Evolutionary conservation across 2,113 vertebrate genomes (phyloP), one percentile per base, ranked within the genome.

Genomic region (Numida meleagris): DNA sequence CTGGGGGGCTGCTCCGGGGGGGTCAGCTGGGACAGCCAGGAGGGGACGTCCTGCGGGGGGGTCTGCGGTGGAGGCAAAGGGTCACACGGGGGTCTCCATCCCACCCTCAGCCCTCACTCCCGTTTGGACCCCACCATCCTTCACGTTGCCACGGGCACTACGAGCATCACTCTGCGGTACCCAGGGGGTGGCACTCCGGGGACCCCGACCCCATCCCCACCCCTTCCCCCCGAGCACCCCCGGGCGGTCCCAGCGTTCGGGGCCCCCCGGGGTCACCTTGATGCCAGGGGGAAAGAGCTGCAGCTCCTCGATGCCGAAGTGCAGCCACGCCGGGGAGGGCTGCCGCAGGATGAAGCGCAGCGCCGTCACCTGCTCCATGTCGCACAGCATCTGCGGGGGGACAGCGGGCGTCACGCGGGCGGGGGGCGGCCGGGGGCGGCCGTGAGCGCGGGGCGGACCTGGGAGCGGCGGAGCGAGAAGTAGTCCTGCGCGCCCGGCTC

Each of bases 401-500:
- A 58, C 61, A 14, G 51, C 27, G 55, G 31, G 55, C 59, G 34
- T 62, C 59, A 62, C 34, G 59, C 14, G n/a, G 12, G 23, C 9
- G 59, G 59, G 34, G 5, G 8, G n/a, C 20, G 58, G n/a, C 59
- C 14, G 34, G 9, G 34, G 21, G 34, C 23, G 21, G 34, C 34
- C n/a, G 58, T 5, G n/a, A 7, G 21, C 23, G 13, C n/a, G 53
- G 29, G 15, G 53, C 55, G 55, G 59, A 61, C 99, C 98, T 99
- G 98, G 27, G 98, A 97, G 70, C 98, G 98, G 90, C 31, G 96
- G 61, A 99, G 95, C 17, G 98, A 99, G 96, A 97, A 98, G 96
- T 99, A 99, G 92, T 99, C 98, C 93, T 99, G 99, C 51, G 99
- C 98, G 36, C 99, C 98, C 18, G 97, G 96, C 94, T 99, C 99